Base-by-base conservation (phyloP, 2,113 vertebrate genomes). In the Ptyas mucosa region DNA sequence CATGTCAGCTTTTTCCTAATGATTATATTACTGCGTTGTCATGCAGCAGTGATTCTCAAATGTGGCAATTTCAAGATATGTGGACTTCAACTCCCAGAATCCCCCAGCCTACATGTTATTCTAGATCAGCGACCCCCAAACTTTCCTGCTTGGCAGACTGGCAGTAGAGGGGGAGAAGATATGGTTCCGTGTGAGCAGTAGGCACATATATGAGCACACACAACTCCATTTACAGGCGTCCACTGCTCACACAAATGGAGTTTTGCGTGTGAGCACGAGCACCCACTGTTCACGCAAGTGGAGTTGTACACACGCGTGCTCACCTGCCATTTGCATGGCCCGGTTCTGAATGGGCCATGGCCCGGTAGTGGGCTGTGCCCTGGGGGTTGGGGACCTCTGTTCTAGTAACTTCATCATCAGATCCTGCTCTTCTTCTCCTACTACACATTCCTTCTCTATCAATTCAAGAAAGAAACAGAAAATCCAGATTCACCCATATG, bases 331-430 rank as follows among this genome's bases (percentile, higher is more conserved):
- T 69, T 69, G 12, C 11, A 7, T 7, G 29, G 29, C 64, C 29
- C 1, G 0, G 61, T 69, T n/a, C 26, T 5, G 5, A 69, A 69
- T 0, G 1, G 29, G 14, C 29, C 12, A 2, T 2, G 12, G 29
- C 12, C 2, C 0, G 0, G 5, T 34, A 69, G 5, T 69, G 64
- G 12, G 12, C 5, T 15, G 29, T 2, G 11, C 1, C 29, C 12
- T 61, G 24, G 3, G 58, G 3, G 58, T 10, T 61, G 8, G 58
- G 3, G 24, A 61, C 1, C 24, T 24, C 58, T 26, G 9, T 29
- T 69, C 29, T 15, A n/a, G 1, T 69, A 69, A 69, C 1, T 69
- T n/a, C 64, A 69, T 14, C 64, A 1, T 4, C 64, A 69, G 64
- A 29, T 34, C 5, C 12, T 34, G 14, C 5, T n/a, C 61, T 69